These are phyloP conservation scores for Alcis repandata DNA, from an alignment of 2,888 invertebrate genomes.

Conservation along the genomic window DNA sequence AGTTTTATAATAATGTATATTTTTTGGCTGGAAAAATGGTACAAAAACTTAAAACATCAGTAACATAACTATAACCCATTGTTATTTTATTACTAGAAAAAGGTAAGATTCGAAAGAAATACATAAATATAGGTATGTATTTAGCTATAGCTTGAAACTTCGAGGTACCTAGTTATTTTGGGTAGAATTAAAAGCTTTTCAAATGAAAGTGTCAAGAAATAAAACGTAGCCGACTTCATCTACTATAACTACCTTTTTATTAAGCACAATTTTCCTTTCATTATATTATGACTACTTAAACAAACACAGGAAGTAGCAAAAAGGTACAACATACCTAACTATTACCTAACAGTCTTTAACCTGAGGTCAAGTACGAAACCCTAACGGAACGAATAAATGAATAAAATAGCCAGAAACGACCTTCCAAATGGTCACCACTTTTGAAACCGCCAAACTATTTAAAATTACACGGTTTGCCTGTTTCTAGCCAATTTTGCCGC, in stretches of 20 bases:
- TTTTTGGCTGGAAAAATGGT: too few species aligned
- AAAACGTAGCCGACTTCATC: not conserved
- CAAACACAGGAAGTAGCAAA: not conserved
- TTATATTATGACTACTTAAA: slow-evolving; percentile 9
- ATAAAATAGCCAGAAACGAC: slow-evolving; percentile 19
- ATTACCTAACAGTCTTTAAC: slow-evolving; percentile 16
- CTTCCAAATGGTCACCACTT: slow-evolving; percentile 43
- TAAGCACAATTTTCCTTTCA: not conserved
- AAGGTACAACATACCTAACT: not conserved
- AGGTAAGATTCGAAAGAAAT: too few species aligned
- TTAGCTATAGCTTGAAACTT: too few species aligned
- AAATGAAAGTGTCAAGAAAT: too few species aligned
- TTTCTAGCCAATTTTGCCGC: slow-evolving; percentile 65
- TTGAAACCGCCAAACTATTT: slow-evolving; percentile 62
- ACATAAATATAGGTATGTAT: too few species aligned
- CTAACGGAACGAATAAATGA: slow-evolving; percentile 34
- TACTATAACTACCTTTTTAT: not conserved
- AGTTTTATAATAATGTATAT: too few species aligned
- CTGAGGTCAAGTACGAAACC: slow-evolving; percentile 41
- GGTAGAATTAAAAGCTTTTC: too few species aligned
- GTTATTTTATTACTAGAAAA: too few species aligned
- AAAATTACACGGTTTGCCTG: slow-evolving; percentile 67
- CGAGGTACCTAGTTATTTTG: too few species aligned
- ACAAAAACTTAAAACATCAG: too few species aligned
- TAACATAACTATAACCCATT: too few species aligned